Evolutionary conservation across 1,140 invertebrate species (phyloP), one percentile per base, ranked within the genome.

Genomic region (Drosophila paulistorum): DNA sequence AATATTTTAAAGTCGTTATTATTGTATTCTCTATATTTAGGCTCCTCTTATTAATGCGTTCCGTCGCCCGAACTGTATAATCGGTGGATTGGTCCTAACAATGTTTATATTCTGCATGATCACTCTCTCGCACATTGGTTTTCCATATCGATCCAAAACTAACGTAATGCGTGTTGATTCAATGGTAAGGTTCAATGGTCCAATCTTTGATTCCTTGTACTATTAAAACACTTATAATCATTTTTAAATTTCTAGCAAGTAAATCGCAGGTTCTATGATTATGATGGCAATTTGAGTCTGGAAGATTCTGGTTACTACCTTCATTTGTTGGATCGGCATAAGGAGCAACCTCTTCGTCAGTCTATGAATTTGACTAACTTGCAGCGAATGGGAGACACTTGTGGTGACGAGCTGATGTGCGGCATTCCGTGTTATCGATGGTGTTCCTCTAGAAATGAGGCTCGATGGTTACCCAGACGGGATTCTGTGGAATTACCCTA

Each of bases 91-190:
- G 10, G 62, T 62, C 0, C 7, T 84, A 7, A 63, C 71, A 0
- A 33, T 93, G 93, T 94, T 86, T 94, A 67, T 83, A 14, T 83
- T 79, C 45, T 65, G 81, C 35, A 93, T 95, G 61, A 90, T 95
- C 54, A 92, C 95, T 72, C 90, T 95, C 14, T 95, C 95, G n/a
- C 94, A 95, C 5, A 81, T 96, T 30, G 96, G 96, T 41, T 96
- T 97, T 92, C 96, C 96, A 1, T 97, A 96, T 81, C 94, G 94
- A 66, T 94, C 94, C 1, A 94, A 95, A 45, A 94, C 94, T 10
- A 94, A 95, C 33, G 95, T 95, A 2, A 94, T 95, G 90, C 91
- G 95, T 67, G 94, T 95, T 74, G 95, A 95, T 93, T 93, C 96
- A 57, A 91, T 93, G 79, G 95, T 95, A 93, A 93, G 92, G 33